A percentile compares a stretch with the other conserved stretches of the same genome.
phyloP scores from a whole-genome alignment of 2,797 vertebrate genomes.

The Aldrovandia affinis region DNA sequence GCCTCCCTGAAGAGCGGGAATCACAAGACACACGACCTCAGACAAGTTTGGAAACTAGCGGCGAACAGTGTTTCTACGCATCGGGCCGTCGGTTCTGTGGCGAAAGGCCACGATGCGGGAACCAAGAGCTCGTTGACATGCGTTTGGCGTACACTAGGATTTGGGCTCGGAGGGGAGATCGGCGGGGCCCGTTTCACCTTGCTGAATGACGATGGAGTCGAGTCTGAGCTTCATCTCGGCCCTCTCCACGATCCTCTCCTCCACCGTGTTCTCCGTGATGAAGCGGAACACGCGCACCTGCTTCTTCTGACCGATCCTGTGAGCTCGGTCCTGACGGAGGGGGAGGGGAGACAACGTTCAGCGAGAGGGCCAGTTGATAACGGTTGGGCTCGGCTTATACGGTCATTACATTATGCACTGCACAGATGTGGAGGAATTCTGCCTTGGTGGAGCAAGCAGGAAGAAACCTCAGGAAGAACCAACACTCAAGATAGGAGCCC shows the following conservation, averaged over 20 bases:
- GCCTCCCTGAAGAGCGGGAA: conserved; percentile 75
- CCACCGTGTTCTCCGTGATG: conserved; percentile 97
- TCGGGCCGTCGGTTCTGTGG: no score
- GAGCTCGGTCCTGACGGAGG: conserved; percentile 86
- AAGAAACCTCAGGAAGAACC: no score
- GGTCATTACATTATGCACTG: background rate
- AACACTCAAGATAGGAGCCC: no score
- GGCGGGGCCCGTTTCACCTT: conserved; percentile 73
- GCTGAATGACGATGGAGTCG: conserved; percentile 98
- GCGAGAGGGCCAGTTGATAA: background rate
- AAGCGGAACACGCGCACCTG: conserved; percentile 94
- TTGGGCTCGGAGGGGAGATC: background rate
- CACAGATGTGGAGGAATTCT: background rate
- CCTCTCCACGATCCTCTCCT: conserved; percentile 96
- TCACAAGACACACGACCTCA: background rate
- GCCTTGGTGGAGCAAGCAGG: no score
- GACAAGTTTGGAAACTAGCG: background rate
- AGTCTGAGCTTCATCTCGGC: conserved; percentile 97
- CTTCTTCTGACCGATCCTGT: conserved; percentile 97
- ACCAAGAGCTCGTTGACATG: background rate
- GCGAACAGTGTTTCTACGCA: no score
- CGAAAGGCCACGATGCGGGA: no score
- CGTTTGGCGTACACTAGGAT: background rate
- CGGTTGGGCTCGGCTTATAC: background rate
- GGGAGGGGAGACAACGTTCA: background rate